A percentile compares a stretch with the other conserved stretches of the same genome.
phyloP scores from a whole-genome alignment of 1,140 invertebrate genomes.

The Oncopeltus fasciatus region DNA sequence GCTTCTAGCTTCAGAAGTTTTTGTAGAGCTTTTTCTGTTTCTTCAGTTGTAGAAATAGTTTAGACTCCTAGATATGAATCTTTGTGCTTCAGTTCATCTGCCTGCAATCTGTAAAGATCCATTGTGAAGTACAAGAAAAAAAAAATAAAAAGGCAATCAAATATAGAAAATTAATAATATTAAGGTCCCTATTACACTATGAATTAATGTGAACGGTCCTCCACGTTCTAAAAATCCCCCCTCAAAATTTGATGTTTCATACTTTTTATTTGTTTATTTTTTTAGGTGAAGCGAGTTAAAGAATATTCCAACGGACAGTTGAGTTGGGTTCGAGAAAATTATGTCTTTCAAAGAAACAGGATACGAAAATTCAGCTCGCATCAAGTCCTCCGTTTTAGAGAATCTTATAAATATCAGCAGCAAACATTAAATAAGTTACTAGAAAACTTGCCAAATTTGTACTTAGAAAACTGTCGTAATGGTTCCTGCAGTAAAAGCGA shows the following conservation, averaged over 20 bases:
- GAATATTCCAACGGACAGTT: slow-evolving; percentile 80
- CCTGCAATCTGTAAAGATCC: too few species aligned
- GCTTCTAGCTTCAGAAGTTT: too few species aligned
- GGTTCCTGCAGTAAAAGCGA: slow-evolving; percentile 70
- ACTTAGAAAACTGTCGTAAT: slow-evolving; percentile 82
- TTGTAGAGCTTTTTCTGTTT: too few species aligned
- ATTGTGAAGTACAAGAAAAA: too few species aligned
- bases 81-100: too few species aligned
- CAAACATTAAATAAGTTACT: slow-evolving; percentile 85
- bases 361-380: slow-evolving; percentile 87
- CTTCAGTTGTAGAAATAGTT: too few species aligned
- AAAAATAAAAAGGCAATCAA: too few species aligned
- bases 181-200: too few species aligned
- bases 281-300: slow-evolving; percentile 66
- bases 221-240: background rate
- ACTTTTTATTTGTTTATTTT: slow-evolving; percentile 18
- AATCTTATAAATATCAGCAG: slow-evolving; percentile 90
- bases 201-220: background rate
- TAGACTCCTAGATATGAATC: too few species aligned
- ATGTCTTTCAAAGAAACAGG: slow-evolving; percentile 84
- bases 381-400: slow-evolving; percentile 71
- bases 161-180: too few species aligned
- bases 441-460: slow-evolving; percentile 81
- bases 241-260: too few species aligned
- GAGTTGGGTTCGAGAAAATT: slow-evolving; percentile 85